Evolutionary conservation across 2,888 invertebrate species (phyloP).

Genomic region (Pachliopta kotzebuea): DNA sequence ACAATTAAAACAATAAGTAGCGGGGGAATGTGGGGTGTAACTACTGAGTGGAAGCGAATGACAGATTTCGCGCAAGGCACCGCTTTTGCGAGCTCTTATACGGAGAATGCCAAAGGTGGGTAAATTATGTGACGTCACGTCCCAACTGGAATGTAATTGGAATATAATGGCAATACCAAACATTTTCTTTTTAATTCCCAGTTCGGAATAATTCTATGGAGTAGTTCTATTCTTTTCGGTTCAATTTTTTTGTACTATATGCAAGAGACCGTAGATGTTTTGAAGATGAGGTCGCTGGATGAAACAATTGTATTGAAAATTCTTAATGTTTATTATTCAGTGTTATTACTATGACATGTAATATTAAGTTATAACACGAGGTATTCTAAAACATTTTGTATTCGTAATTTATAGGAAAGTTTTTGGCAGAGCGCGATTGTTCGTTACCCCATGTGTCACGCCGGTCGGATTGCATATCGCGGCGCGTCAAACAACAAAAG

Average conservation of each 20-base stretch:
- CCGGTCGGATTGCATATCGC: slow-evolving; percentile 52
- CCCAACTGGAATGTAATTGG: slow-evolving; percentile 28
- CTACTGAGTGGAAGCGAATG: slow-evolving; percentile 71
- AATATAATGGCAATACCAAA: slow-evolving; percentile 27
- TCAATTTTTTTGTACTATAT: not conserved
- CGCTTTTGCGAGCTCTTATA: slow-evolving; percentile 46
- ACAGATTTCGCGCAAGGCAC: slow-evolving; percentile 45
- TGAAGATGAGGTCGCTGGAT: too few relatives aligned
- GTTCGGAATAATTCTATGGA: not conserved
- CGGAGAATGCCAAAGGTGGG: slow-evolving; percentile 59
- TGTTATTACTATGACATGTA: too few relatives aligned
- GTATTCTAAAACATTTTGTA: not conserved
- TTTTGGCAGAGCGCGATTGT: slow-evolving; percentile 39
- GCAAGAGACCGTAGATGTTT: not conserved
- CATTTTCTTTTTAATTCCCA: slow-evolving; percentile 14
- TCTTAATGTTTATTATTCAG: too few relatives aligned
- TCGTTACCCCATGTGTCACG: slow-evolving; percentile 45
- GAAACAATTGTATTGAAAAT: too few relatives aligned
- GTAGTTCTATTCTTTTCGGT: not conserved
- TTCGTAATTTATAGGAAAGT: slow-evolving; percentile 33
- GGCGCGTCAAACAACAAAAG: slow-evolving; percentile 66
- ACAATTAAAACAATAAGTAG: slow-evolving; percentile 75
- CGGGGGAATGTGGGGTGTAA: slow-evolving; percentile 56
- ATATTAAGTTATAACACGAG: not conserved
- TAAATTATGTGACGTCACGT: slow-evolving; percentile 64